Evolutionary conservation across 2,888 invertebrate species (phyloP).

Genomic region (Aleiodes testaceus): DNA sequence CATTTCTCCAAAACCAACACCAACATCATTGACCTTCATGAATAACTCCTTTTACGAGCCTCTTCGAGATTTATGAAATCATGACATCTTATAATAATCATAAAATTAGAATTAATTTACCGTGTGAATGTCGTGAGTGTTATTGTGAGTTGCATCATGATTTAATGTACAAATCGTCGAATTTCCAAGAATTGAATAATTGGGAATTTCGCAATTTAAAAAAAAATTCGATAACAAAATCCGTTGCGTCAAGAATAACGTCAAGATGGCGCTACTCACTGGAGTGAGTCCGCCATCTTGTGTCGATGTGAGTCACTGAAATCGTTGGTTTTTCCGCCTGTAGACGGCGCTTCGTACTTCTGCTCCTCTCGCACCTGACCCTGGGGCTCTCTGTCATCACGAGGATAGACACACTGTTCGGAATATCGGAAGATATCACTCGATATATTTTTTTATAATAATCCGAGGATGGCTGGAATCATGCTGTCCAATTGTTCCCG

Average conservation of each 20-base stretch:
- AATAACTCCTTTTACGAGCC: too few species aligned
- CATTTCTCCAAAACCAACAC: too few species aligned
- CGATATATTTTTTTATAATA: background rate
- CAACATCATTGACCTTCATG: too few species aligned
- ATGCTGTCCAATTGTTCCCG: slow-evolving; percentile 71
- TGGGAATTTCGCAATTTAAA: slow-evolving; percentile 11
- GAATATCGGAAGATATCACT: slow-evolving; percentile 2
- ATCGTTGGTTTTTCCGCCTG: background rate
- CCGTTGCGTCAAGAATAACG: background rate
- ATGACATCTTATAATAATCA: background rate
- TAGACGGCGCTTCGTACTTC: background rate
- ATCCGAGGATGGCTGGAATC: slow-evolving; percentile 65
- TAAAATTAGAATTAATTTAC: background rate
- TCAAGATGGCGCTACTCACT: slow-evolving; percentile 3
- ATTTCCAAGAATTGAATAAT: slow-evolving; percentile 12
- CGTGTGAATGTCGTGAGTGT: background rate
- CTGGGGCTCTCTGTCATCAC: slow-evolving; percentile 51
- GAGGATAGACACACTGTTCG: slow-evolving; percentile 44
- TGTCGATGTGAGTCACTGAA: background rate
- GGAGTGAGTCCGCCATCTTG: background rate
- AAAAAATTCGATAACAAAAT: slow-evolving; percentile 20
- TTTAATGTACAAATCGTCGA: background rate
- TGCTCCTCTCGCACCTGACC: slow-evolving; percentile 6
- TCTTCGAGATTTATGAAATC: too few species aligned
- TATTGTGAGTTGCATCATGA: slow-evolving; percentile 2